Percentiles rank a stretch among this genome's conserved stretches.
Evolutionary conservation across 2,888 invertebrate species (phyloP).

Genomic region (Leistus spinibarbis): DNA sequence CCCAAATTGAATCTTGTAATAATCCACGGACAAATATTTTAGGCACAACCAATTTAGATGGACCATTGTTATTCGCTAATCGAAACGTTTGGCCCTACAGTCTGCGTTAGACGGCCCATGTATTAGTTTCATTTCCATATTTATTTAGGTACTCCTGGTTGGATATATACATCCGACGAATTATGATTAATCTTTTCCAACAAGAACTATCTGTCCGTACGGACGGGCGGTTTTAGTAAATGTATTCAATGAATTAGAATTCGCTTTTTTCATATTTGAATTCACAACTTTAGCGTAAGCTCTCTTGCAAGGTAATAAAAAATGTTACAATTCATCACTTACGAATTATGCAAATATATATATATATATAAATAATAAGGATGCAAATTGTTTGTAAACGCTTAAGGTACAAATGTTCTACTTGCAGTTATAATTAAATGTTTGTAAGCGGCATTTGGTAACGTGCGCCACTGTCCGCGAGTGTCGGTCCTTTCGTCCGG

Average conservation of each 20-base stretch:
- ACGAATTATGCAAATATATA: no score
- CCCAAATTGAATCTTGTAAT: constrained; percentile 40
- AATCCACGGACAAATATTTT: constrained; percentile 39
- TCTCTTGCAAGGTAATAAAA: no score
- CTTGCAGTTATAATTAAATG: no score
- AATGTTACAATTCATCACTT: no score
- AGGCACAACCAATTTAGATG: constrained; percentile 34
- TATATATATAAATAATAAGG: no score
- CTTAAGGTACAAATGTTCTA: no score
- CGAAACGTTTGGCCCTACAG: background rate
- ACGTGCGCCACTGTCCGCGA: background rate
- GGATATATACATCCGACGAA: background rate
- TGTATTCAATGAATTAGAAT: constrained; percentile 2
- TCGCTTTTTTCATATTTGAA: background rate
- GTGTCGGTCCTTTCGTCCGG: background rate
- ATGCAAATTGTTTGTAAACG: no score
- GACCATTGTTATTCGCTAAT: constrained; percentile 9
- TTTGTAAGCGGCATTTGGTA: background rate
- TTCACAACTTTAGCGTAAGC: no score
- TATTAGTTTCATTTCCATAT: constrained; percentile 32
- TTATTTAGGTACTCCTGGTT: constrained; percentile 21
- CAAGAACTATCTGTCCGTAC: no score
- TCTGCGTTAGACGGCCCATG: background rate
- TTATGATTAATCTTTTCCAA: constrained; percentile 2
- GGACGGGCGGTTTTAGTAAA: background rate